These are phyloP conservation scores for Cheilosia grossa DNA, from an alignment of 2,888 invertebrate genomes.

Conservation along the genomic window DNA sequence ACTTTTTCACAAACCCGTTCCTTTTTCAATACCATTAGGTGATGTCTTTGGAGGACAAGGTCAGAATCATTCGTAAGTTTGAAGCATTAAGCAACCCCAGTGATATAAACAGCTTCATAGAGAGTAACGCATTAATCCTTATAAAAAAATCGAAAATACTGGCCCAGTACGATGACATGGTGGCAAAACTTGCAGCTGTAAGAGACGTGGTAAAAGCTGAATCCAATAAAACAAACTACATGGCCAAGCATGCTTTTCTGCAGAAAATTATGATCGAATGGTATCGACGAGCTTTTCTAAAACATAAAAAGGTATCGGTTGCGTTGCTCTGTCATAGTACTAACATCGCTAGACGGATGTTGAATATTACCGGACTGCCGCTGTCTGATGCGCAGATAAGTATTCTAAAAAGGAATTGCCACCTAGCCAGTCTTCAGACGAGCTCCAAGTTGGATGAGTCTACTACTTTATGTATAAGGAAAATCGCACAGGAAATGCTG, in stretches of 20 bases:
- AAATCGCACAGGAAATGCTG: no score
- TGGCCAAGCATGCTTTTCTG: not conserved
- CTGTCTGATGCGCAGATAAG: no score
- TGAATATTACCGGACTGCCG: no score
- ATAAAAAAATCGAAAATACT: not conserved
- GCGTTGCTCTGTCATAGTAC: no score
- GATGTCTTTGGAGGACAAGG: not conserved
- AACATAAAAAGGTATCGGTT: no score
- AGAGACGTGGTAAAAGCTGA: not conserved
- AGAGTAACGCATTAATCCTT: not conserved
- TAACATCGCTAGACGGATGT: no score
- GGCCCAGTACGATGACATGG: not conserved
- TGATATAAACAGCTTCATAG: not conserved
- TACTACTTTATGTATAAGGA: no score
- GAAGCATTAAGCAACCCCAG: not conserved
- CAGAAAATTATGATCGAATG: not conserved
- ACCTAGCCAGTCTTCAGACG: no score
- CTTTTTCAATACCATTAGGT: not conserved
- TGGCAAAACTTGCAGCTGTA: not conserved
- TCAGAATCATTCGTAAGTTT: not conserved
- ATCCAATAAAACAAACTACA: not conserved
- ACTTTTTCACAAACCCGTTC: not conserved
- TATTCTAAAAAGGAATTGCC: no score
- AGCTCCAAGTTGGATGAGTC: no score
- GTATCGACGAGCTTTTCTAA: not conserved